phyloP scores from a whole-genome alignment of 2,113 vertebrate genomes.

The Tragelaphus imberbis region DNA sequence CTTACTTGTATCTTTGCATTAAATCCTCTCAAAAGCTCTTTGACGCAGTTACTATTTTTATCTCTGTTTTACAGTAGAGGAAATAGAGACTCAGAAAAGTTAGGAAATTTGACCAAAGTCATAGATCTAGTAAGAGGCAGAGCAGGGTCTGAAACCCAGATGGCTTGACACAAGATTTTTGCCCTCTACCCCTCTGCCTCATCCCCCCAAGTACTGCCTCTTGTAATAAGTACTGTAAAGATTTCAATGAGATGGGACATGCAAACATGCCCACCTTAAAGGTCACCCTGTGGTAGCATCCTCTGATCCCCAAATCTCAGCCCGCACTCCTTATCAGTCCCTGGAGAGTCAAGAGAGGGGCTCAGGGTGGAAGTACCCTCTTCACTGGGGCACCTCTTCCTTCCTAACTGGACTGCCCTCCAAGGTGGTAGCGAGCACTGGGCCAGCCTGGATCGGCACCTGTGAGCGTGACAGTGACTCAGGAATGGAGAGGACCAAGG shows the following conservation, averaged over 20 bases:
- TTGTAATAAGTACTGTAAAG: background rate
- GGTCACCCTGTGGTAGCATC: background rate
- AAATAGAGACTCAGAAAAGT: background rate
- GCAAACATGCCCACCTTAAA: background rate
- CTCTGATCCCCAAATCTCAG: background rate
- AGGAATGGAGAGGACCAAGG: constrained; percentile 20
- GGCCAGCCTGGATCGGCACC: background rate
- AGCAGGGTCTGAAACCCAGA: background rate
- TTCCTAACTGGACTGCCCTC: background rate
- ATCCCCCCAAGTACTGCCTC: background rate
- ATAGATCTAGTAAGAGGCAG: background rate
- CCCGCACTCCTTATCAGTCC: background rate
- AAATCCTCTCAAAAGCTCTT: background rate
- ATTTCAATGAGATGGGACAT: background rate
- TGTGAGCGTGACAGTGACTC: background rate
- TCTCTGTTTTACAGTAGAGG: background rate
- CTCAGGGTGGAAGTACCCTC: background rate
- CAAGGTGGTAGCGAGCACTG: background rate
- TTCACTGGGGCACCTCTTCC: background rate
- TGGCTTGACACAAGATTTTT: background rate
- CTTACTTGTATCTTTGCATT: background rate
- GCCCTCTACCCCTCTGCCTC: background rate
- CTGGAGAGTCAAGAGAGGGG: background rate
- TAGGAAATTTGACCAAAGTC: background rate
- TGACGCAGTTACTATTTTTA: background rate